A percentile compares a stretch with the other conserved stretches of the same genome.
Conservation (phyloP, 2,797 vertebrate genomes). For the Alauda arvensis region DNA sequence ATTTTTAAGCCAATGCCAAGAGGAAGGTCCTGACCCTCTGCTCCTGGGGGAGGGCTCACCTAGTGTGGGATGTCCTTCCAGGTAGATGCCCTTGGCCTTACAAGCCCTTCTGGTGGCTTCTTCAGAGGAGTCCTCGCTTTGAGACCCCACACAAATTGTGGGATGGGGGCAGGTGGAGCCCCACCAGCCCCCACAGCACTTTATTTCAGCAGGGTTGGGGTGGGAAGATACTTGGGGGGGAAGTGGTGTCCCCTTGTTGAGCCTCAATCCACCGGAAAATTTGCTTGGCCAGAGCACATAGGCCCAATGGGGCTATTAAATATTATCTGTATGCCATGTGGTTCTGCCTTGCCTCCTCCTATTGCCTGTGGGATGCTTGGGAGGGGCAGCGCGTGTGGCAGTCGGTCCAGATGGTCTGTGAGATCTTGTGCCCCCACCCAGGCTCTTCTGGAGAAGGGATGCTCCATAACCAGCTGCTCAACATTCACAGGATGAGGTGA, state of each 20-base stretch:
- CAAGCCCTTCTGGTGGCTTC: not conserved
- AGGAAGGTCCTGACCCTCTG: not conserved
- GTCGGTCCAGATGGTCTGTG: not conserved
- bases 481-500: not conserved
- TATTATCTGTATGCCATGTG: not conserved
- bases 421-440: not conserved
- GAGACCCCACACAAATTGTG: not conserved
- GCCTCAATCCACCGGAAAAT: not conserved
- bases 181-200: not conserved
- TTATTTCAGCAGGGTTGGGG: not conserved
- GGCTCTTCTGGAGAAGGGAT: not conserved
- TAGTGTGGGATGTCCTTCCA: not conserved
- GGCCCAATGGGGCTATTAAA: constrained; percentile 7
- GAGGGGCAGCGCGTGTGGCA: fast-evolving
- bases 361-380: not conserved
- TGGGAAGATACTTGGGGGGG: not conserved
- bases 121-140: not conserved
- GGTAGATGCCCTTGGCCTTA: not conserved
- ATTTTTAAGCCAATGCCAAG: not conserved
- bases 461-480: not conserved
- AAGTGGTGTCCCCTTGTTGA: not conserved
- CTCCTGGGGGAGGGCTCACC: fast-evolving
- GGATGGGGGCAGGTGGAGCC: not conserved
- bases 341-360: not conserved
- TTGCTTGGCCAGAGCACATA: not conserved